Percentiles rank a stretch among this genome's conserved stretches.
phyloP scores from a whole-genome alignment of 2,888 invertebrate genomes.

The Stegophylla sp. region DNA sequence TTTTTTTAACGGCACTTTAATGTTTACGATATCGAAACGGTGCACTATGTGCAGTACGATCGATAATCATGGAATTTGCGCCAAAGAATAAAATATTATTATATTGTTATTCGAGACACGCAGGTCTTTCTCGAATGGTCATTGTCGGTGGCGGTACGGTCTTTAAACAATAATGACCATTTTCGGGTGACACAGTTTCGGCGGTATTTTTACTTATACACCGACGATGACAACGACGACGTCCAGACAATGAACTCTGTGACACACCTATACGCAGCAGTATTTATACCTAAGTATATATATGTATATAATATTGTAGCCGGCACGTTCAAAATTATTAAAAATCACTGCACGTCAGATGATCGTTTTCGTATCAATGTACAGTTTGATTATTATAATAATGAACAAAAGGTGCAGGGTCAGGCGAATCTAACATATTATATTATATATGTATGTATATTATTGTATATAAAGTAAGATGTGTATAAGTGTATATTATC shows the following conservation, averaged over 20 bases:
- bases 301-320: neutral
- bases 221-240: too few species aligned
- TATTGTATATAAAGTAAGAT: neutral
- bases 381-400: constrained; percentile 7
- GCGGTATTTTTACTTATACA: constrained; percentile 2
- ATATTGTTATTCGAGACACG: constrained; percentile 17
- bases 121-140: constrained; percentile 6
- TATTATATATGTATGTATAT: neutral
- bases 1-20: too few species aligned
- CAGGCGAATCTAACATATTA: too few species aligned
- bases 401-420: neutral
- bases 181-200: constrained; percentile 42
- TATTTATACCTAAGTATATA: too few species aligned
- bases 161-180: constrained; percentile 26
- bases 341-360: constrained; percentile 39
- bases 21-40: too few species aligned
- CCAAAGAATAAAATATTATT: neutral
- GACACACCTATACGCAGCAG: neutral
- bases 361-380: constrained; percentile 5
- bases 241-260: constrained; percentile 24
- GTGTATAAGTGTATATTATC: too few species aligned
- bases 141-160: neutral
- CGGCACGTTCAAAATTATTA: constrained; percentile 22
- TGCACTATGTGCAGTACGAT: neutral
- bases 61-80: constrained; percentile 10